Evolutionary conservation across 2,888 invertebrate species (phyloP).

Genomic region (Rhingia rostrata): DNA sequence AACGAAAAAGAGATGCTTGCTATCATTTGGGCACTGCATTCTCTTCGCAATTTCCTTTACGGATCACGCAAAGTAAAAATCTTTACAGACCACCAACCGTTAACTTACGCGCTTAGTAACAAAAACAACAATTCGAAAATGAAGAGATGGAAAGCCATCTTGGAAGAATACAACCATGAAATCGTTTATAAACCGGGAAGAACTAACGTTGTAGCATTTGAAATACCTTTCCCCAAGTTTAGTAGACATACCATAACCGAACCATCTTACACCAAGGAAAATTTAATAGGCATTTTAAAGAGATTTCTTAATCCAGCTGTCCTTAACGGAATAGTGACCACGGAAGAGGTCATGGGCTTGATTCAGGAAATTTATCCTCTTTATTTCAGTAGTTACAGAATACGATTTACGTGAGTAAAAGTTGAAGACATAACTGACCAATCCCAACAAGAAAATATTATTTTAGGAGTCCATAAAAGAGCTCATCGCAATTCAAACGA

Average conservation of each 20-base stretch:
- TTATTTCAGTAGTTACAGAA: neutral
- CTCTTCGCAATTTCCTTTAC: no score
- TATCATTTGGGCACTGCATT: conserved; percentile 20
- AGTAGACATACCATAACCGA: neutral
- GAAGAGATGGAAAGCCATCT: conserved; percentile 61
- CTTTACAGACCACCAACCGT: no score
- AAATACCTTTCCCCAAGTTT: no score
- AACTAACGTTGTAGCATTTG: conserved; percentile 17
- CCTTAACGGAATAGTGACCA: conserved; percentile 4
- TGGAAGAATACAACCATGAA: conserved; percentile 63
- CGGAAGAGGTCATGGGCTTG: conserved; percentile 1
- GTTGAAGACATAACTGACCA: neutral
- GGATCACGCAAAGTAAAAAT: no score
- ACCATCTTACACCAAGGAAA: conserved; percentile 4
- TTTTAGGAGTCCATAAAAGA: conserved; percentile 16
- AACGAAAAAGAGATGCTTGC: conserved; percentile 57
- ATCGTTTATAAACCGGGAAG: conserved; percentile 61
- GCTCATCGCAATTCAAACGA: conserved; percentile 27
- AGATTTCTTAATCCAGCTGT: conserved; percentile 3
- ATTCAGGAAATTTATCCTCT: conserved; percentile 1
- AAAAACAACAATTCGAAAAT: conserved; percentile 60
- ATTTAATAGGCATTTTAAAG: conserved; percentile 23
- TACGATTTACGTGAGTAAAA: neutral
- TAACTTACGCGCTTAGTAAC: neutral
- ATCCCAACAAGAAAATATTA: neutral